Conservation (phyloP, 2,888 invertebrate species). For the Brenthis ino region DNA sequence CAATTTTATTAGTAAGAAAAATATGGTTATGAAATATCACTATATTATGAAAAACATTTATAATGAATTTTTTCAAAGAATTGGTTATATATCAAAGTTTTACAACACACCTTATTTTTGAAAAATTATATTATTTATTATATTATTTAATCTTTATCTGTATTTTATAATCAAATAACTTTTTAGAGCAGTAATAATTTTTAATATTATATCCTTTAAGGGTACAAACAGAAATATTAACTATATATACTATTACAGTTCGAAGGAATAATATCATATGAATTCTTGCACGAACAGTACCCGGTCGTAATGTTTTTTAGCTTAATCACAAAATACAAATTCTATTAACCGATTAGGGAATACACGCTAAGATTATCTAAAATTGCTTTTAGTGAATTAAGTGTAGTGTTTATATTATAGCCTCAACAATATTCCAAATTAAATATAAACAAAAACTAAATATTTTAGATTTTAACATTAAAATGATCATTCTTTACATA, state of each 20-base stretch:
- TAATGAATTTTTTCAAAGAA: no score
- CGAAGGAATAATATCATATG: background rate
- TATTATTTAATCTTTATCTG: no score
- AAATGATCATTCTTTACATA: no score
- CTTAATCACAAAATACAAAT: background rate
- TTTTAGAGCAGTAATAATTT: background rate
- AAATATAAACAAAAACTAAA: no score
- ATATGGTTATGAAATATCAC: background rate
- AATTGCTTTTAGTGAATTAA: conserved; percentile 12
- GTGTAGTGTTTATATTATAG: conserved; percentile 7
- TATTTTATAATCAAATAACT: no score
- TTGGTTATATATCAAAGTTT: no score
- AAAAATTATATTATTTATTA: no score
- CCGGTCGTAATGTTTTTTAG: background rate
- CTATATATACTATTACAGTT: no score
- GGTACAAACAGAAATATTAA: background rate
- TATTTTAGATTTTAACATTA: no score
- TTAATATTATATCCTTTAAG: conserved; percentile 1
- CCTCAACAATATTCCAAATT: background rate
- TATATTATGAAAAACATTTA: no score
- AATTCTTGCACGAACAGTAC: conserved; percentile 8
- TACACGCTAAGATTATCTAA: conserved; percentile 1
- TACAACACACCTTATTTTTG: no score
- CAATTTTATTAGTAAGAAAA: background rate
- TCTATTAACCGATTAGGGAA: background rate